Percentiles rank a stretch among this genome's conserved stretches.
Evolutionary conservation across 1,140 invertebrate species (phyloP).

Genomic region (Ptiloglossa arizonensis): DNA sequence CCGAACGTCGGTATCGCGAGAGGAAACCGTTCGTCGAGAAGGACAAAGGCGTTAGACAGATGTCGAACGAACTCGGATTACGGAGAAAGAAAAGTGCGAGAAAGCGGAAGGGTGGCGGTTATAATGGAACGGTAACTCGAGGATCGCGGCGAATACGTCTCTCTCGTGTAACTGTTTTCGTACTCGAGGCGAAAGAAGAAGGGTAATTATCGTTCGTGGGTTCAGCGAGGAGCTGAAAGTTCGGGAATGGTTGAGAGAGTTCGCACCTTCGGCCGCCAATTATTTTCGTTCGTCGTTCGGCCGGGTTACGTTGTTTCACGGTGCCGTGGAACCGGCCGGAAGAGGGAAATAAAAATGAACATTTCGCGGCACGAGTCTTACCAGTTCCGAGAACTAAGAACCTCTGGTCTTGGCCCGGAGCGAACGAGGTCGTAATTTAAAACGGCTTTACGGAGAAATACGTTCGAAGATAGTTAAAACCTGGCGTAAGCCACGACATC

Average conservation of each 20-base stretch:
- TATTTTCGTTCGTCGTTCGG: not conserved
- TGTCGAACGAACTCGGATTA: no score
- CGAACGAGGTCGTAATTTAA: constrained; percentile 46
- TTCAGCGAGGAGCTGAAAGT: not conserved
- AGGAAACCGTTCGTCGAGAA: not conserved
- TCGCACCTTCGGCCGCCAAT: constrained; percentile 4
- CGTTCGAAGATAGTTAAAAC: constrained; percentile 38
- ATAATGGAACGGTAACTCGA: not conserved
- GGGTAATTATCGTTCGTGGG: not conserved
- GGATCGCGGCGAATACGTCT: not conserved
- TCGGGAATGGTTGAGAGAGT: not conserved
- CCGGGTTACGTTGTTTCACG: constrained; percentile 12
- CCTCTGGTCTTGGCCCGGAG: not conserved
- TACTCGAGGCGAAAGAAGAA: no score
- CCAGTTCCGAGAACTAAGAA: constrained; percentile 20
- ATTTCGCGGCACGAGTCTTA: constrained; percentile 36
- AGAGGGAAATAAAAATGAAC: constrained; percentile 29
- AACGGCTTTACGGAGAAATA: constrained; percentile 30
- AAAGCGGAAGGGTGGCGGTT: not conserved
- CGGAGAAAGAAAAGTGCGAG: not conserved
- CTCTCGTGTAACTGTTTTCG: no score
- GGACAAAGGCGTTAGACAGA: no score
- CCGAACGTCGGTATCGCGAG: no score
- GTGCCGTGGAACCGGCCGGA: not conserved
- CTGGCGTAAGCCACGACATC: constrained; percentile 14